These are phyloP conservation scores for Mixornis gularis DNA, from an alignment of 2,113 vertebrate species.

Conservation along the genomic window DNA sequence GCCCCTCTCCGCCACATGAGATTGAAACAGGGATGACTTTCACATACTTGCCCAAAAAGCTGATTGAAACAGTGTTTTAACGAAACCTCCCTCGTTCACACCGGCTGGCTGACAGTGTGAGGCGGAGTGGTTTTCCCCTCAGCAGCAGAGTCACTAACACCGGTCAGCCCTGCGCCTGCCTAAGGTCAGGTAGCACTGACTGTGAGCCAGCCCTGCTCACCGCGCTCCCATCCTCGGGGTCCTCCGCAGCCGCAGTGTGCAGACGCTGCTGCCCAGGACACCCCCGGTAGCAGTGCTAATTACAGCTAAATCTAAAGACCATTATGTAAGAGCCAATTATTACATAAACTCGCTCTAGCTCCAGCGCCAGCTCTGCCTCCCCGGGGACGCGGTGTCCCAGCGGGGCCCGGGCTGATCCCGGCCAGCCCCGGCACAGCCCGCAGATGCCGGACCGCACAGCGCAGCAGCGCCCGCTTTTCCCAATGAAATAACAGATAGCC, in stretches of 20 bases:
- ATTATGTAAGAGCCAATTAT: neutral
- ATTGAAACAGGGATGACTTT: neutral
- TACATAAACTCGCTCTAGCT: neutral
- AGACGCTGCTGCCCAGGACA: neutral
- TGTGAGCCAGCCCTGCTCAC: neutral
- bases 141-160: neutral
- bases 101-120: neutral
- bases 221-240: neutral
- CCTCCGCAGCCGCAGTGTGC: neutral
- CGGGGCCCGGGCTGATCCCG: neutral
- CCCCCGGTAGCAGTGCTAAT: neutral
- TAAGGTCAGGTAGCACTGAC: neutral
- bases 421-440: neutral
- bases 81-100: neutral
- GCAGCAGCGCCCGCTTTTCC: neutral
- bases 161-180: neutral
- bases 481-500: rapidly evolving
- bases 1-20: neutral
- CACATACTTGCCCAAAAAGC: neutral
- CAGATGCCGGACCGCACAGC: neutral
- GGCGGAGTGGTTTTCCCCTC: neutral
- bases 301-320: neutral
- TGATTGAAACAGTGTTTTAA: neutral
- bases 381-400: neutral
- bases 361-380: neutral